Base-by-base conservation (phyloP, 2,113 vertebrate genomes). In the Rhea americana region DNA sequence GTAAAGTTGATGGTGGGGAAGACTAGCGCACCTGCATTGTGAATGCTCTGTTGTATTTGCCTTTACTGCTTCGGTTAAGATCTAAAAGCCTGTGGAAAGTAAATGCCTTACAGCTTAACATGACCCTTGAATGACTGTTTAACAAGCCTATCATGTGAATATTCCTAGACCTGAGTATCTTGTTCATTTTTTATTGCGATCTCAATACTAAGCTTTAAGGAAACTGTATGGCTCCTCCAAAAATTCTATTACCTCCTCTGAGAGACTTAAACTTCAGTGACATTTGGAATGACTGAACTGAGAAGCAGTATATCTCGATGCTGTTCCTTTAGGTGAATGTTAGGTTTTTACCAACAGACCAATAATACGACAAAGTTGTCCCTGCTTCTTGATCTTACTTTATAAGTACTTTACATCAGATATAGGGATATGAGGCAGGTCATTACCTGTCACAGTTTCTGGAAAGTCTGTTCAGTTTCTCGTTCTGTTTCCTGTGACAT, bases 11-110 rank as follows among this genome's bases (percentile, higher is more conserved):
- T 41, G 35, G 25, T 66, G 50, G 30, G 19, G 9, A 62, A 17
- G 35, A 24, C 47, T 6, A 48, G 19, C 58, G 17, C 5, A 45
- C 1, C 43, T 71, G 37, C 0, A 0, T 7, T 19, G n/a, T n/a
- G 55, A 62, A 0, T 28, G 3, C 24, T 16, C 3, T 70, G 48
- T n/a, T 48, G 19, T 37, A 25, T 72, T 87, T 61, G 11, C 37
- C 86, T 71, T 32, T 58, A 6, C 39, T 66, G 85, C 48, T 0
- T 1, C 59, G 51, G 21, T 28, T 30, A 37, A 51, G 22, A 39
- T 58, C 28, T 22, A 9, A 87, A 93, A 71, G 11, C 43, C 7
- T 37, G 32, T 41, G 48, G 14, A 47, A 91, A 71, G 47, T 67
- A 61, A 59, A 0, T 37, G 79, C 43, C 21, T 74, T 43, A 26